Base-by-base conservation (phyloP, 2,797 vertebrate species). In the Falco rusticolus region DNA sequence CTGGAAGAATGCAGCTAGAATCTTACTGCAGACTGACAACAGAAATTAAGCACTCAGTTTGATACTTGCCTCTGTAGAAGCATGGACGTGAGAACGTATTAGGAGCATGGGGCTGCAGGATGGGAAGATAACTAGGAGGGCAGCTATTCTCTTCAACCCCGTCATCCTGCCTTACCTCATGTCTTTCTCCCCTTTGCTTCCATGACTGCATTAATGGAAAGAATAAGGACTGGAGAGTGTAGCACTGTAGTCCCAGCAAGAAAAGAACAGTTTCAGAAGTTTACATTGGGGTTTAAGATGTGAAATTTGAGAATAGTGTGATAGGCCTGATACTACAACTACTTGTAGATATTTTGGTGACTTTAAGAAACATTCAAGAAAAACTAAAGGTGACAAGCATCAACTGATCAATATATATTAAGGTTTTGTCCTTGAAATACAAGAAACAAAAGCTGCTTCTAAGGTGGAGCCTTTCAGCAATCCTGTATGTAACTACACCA, bases 61-160 rank as follows among this genome's bases (percentile, higher is more conserved):
- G 39, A 45, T 81, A 43, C 11, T 47, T 78, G 13, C 8, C 33
- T 11, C 20, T 70, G 9, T 10, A 87, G 74, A 64, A 59, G 57
- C 17, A 50, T 2, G 7, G 29, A 9, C 13, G 53, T 60, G 16
- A 64, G 59, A 76, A 51, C n/a, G 50, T 0, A 3, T 4, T 1
- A 65, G 14, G n/a, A 79, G 12, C 16, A 24, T 2, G 10, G 22
- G 11, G 9, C 4, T 24, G 24, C 5, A 7, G 59, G 4, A 5
- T 28, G 22, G 10, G 10, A 41, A 45, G 26, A 10, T 6, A n/a
- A 59, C 5, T 16, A 34, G 16, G 18, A 48, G 13, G 10, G 11
- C 75, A 65, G 11, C 37, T 34, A 2, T 45, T 57, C 18, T 56
- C 15, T 18, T 41, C 41, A 41, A 41, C 41, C 41, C 13, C 41